Percentiles rank a stretch among this genome's conserved stretches.
These are phyloP conservation scores for Nephrotoma appendiculata DNA, from an alignment of 2,888 invertebrate genomes.

Conservation along the genomic window DNA sequence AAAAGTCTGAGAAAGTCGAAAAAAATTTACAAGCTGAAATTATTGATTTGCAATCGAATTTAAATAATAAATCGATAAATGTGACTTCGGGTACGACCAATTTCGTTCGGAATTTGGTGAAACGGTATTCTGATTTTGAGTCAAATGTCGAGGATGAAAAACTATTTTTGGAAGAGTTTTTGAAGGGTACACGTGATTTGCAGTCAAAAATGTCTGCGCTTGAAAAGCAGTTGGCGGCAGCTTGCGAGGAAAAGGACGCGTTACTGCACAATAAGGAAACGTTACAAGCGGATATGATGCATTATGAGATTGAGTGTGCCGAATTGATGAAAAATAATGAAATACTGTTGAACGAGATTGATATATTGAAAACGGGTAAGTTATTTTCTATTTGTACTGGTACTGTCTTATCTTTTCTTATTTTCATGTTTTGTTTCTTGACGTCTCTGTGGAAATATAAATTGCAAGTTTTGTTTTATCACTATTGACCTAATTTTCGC, in stretches of 20 bases:
- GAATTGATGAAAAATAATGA: constrained; percentile 59
- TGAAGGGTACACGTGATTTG: background rate
- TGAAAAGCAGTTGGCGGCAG: background rate
- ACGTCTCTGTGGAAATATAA: background rate
- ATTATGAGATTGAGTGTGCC: constrained; percentile 43
- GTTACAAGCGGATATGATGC: constrained; percentile 32
- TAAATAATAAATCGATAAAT: constrained; percentile 10
- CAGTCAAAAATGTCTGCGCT: background rate
- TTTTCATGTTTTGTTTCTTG: background rate
- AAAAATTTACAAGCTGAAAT: constrained; percentile 19
- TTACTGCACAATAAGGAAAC: constrained; percentile 41
- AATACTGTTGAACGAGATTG: constrained; percentile 48
- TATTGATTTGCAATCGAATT: constrained; percentile 25
- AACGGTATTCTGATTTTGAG: background rate
- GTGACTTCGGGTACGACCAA: background rate
- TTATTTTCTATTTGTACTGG: background rate
- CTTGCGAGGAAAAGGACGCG: constrained; percentile 32
- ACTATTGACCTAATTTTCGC: background rate
- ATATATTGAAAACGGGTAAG: constrained; percentile 37
- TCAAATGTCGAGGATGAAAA: background rate
- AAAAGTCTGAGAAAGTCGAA: constrained; percentile 16
- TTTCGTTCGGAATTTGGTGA: background rate
- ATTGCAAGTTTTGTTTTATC: background rate
- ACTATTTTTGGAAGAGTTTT: background rate
- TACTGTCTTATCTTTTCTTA: background rate